Conservation (phyloP, 2,113 vertebrate species). For the Corynorhinus townsendii region DNA sequence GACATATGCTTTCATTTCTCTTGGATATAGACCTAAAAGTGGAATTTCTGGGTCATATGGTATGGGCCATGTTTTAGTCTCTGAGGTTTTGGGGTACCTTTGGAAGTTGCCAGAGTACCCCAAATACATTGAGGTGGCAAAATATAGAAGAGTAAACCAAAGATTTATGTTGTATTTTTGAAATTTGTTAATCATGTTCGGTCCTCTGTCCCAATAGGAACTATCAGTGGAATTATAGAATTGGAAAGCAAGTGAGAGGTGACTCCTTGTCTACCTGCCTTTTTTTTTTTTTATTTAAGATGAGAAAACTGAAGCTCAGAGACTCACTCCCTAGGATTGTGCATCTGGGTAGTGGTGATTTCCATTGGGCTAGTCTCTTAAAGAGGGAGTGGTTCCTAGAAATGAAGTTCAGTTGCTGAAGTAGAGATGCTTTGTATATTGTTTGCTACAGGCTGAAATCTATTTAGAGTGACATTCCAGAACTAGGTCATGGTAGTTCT, state of each 20-base stretch:
- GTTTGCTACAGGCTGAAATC: slow-evolving; percentile 29
- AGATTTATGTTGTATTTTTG: background rate
- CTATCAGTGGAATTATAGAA: background rate
- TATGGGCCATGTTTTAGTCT: slow-evolving; percentile 20
- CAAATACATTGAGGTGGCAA: background rate
- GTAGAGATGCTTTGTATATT: background rate
- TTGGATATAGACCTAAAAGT: background rate
- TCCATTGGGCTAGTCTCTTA: background rate
- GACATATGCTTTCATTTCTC: background rate
- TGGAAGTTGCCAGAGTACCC: background rate
- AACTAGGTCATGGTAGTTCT: slow-evolving; percentile 41
- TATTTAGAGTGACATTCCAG: background rate
- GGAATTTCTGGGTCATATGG: background rate
- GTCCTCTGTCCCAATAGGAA: background rate
- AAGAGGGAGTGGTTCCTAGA: background rate
- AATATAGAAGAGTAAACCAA: background rate
- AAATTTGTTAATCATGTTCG: background rate
- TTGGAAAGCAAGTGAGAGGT: background rate
- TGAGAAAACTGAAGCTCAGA: background rate
- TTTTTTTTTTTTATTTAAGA: slow-evolving; percentile 5
- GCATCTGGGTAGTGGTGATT: background rate
- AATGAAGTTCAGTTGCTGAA: background rate
- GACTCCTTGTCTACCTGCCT: background rate
- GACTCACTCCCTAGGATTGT: background rate
- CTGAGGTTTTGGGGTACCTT: background rate